Percentiles rank a stretch among this genome's conserved stretches.
Evolutionary conservation across 2,797 vertebrate genomes (phyloP).

Genomic region (Semotilus atromaculatus): DNA sequence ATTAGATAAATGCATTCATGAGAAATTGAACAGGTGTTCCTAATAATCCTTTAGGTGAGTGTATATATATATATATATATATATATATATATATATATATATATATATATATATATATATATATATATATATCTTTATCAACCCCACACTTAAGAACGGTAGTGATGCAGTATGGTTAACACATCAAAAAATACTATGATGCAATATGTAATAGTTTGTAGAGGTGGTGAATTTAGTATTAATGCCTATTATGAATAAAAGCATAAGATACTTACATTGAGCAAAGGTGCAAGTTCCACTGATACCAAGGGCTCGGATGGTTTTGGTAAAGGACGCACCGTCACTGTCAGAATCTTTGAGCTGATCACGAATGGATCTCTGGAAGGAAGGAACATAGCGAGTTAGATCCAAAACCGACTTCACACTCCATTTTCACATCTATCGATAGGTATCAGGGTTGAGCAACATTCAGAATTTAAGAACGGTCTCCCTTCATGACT

Average conservation of each 20-base stretch:
- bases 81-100: too few relatives aligned
- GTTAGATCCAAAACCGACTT: not conserved
- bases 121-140: too few relatives aligned
- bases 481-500: not conserved
- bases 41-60: too few relatives aligned
- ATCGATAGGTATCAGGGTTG: not conserved
- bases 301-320: conserved; percentile 91
- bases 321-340: conserved; percentile 89
- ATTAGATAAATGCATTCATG: too few relatives aligned
- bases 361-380: conserved; percentile 89
- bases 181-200: not conserved
- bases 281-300: conserved; percentile 90
- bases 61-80: too few relatives aligned
- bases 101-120: too few relatives aligned
- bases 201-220: not conserved
- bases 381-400: conserved; percentile 23
- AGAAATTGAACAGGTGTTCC: too few relatives aligned
- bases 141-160: accelerated
- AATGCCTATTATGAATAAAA: not conserved
- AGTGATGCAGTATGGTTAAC: not conserved
- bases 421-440: not conserved
- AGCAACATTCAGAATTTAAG: not conserved
- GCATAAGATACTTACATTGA: conserved; percentile 80
- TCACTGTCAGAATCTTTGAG: conserved; percentile 94
- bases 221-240: not conserved